A percentile compares a stretch with the other conserved stretches of the same genome.
Conservation (phyloP, 2,888 invertebrate genomes). For the Eilema caniola region DNA sequence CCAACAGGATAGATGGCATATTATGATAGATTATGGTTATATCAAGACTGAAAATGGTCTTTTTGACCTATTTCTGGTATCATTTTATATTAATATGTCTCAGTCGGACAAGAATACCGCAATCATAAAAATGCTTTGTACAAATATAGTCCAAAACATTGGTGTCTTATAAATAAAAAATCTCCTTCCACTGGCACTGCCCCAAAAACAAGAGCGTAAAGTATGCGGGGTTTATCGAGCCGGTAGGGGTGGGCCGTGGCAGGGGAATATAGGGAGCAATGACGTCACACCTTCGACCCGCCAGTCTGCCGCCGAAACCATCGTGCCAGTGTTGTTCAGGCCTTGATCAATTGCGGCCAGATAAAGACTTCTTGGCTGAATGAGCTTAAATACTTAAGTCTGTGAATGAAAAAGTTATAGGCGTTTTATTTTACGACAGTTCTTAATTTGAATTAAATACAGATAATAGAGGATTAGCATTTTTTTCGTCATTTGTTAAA, state of each 20-base stretch:
- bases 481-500: slow-evolving; percentile 30
- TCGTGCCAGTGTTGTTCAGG: slow-evolving; percentile 63
- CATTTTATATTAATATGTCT: slow-evolving; percentile 11
- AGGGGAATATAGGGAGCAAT: slow-evolving; percentile 51
- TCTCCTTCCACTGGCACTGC: slow-evolving; percentile 62
- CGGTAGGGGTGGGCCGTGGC: slow-evolving; percentile 53
- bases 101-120: slow-evolving; percentile 30
- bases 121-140: slow-evolving; percentile 34
- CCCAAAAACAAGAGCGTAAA: slow-evolving; percentile 76
- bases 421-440: slow-evolving; percentile 29
- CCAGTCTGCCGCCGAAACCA: slow-evolving; percentile 73
- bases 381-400: slow-evolving; percentile 42
- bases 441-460: slow-evolving; percentile 31
- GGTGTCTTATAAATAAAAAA: slow-evolving; percentile 62
- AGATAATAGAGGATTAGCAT: slow-evolving; percentile 15
- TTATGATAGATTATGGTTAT: not conserved
- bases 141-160: slow-evolving; percentile 39
- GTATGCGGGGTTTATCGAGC: slow-evolving; percentile 69
- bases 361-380: slow-evolving; percentile 53
- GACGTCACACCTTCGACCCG: slow-evolving; percentile 80
- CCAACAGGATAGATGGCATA: too few species aligned
- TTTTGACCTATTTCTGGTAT: slow-evolving; percentile 1
- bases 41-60: not conserved
- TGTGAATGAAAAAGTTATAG: slow-evolving; percentile 45
- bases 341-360: slow-evolving; percentile 70